These are phyloP conservation scores for Rhynchomys soricoides DNA, from an alignment of 2,113 vertebrate genomes.

Conservation along the genomic window DNA sequence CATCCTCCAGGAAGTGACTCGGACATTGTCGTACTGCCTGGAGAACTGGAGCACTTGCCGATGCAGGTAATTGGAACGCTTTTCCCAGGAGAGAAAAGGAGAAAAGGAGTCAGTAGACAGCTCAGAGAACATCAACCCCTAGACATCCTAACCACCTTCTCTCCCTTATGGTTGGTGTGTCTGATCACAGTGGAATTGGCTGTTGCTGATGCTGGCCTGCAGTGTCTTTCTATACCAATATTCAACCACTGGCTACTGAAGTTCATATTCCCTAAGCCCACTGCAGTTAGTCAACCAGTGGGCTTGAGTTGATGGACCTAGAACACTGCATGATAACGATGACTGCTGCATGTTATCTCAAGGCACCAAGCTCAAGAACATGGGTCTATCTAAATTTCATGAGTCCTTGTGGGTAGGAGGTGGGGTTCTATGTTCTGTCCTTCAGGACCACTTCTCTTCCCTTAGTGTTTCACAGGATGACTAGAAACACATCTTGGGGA, in stretches of 20 bases:
- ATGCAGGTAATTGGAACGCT: slow-evolving; percentile 97
- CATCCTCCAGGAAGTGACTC: slow-evolving; percentile 97
- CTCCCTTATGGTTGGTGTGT: neutral
- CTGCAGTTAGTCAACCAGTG: neutral
- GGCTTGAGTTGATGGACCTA: neutral
- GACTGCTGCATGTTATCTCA: neutral
- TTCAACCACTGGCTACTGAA: neutral
- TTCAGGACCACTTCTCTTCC: neutral
- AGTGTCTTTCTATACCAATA: rapidly evolving
- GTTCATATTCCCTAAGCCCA: neutral
- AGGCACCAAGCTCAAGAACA: neutral
- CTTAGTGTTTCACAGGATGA: neutral
- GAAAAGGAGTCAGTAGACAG: slow-evolving; percentile 70
- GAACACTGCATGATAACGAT: neutral
- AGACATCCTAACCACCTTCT: neutral
- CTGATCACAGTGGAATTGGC: neutral
- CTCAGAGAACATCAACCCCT: neutral
- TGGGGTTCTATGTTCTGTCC: rapidly evolving
- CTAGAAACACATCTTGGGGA: neutral
- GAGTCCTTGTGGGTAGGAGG: neutral
- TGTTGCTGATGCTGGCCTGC: neutral
- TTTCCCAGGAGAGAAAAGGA: slow-evolving; percentile 75
- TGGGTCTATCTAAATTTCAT: rapidly evolving
- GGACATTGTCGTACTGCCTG: slow-evolving; percentile 92
- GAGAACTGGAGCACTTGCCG: slow-evolving; percentile 93